Conservation (phyloP, 1,140 invertebrate species). For the Yoshiicerus persimilis region DNA sequence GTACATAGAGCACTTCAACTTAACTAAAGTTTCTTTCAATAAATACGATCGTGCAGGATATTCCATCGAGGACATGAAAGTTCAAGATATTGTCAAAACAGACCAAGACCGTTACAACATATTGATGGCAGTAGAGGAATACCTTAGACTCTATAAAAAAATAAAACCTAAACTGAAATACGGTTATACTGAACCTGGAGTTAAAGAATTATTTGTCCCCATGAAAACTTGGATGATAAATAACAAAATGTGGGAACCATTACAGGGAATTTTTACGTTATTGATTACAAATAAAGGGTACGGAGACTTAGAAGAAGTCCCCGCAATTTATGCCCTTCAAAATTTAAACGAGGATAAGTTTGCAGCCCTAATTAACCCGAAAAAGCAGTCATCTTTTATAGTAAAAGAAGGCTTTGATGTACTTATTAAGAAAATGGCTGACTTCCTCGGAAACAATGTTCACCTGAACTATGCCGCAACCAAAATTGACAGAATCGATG, state of each 20-base stretch:
- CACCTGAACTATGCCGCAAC: neutral
- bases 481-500: neutral
- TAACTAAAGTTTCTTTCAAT: neutral
- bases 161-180: too few relatives aligned
- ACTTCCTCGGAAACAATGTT: neutral
- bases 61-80: neutral
- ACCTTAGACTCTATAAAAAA: neutral
- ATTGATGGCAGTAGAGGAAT: too few relatives aligned
- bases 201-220: neutral
- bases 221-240: neutral
- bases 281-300: neutral
- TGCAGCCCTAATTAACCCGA: neutral
- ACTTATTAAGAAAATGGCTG: neutral
- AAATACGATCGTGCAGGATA: neutral
- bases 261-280: neutral
- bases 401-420: neutral
- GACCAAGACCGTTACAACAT: neutral
- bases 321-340: neutral
- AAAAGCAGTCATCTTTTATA: neutral
- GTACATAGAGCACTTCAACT: neutral
- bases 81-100: neutral
- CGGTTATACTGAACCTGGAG: neutral
- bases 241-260: neutral
- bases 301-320: neutral
- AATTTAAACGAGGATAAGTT: neutral